phyloP scores from a whole-genome alignment of 2,888 invertebrate species.

The Cheilosia pagana region DNA sequence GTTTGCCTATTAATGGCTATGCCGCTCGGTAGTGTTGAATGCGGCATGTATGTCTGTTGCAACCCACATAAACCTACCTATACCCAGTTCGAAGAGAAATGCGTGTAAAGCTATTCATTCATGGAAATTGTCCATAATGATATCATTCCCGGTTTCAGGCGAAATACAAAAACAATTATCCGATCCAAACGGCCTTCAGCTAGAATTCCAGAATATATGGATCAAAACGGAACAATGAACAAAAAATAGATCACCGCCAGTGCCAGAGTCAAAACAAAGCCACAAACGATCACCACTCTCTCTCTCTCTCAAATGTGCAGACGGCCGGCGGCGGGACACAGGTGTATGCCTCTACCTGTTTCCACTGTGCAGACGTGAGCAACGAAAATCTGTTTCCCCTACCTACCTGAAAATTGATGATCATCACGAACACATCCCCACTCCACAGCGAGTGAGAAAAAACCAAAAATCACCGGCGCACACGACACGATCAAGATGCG shows the following conservation, averaged over 20 bases:
- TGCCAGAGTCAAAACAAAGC: conserved; percentile 65
- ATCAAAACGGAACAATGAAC: conserved; percentile 58
- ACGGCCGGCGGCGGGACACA: neutral
- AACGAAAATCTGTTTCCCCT: conserved; percentile 46
- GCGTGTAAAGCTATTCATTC: conserved; percentile 50
- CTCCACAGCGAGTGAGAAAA: conserved; percentile 40
- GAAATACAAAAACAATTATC: conserved; percentile 4
- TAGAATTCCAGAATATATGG: conserved; percentile 67
- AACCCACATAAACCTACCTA: neutral
- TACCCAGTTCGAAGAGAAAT: neutral
- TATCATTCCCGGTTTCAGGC: conserved; percentile 44
- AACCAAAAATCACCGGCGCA: conserved; percentile 65
- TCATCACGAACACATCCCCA: conserved; percentile 58
- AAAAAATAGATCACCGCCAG: conserved; percentile 66
- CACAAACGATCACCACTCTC: conserved; percentile 35
- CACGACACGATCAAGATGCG: conserved; percentile 69
- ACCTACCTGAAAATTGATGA: conserved; percentile 58
- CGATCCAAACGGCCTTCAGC: conserved; percentile 68
- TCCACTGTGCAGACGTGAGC: conserved; percentile 30
- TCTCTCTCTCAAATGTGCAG: conserved; percentile 29
- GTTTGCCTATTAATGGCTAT: conserved; percentile 45
- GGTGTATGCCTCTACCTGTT: conserved; percentile 27
- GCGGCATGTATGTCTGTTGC: conserved; percentile 23
- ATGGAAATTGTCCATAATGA: conserved; percentile 42
- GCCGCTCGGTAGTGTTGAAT: conserved; percentile 18